Conservation (phyloP, 2,113 vertebrate genomes). For the Scatophagus argus region DNA sequence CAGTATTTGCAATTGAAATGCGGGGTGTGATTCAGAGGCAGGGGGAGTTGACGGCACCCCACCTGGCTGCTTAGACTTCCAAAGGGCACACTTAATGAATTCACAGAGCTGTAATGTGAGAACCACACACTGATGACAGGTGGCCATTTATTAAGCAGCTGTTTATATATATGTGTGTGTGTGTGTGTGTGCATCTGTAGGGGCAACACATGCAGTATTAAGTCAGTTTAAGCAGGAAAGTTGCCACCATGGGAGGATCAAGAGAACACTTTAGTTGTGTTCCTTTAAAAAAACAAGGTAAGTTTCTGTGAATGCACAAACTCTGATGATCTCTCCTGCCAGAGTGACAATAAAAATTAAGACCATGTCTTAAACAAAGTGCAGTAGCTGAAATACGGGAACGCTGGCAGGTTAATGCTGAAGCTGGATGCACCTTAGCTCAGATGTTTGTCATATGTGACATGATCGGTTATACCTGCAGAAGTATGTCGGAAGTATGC, state of each 20-base stretch:
- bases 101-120: conserved; percentile 58
- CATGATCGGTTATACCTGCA: not conserved
- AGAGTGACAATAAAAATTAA: not conserved
- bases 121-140: conserved; percentile 61
- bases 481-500: too few relatives aligned
- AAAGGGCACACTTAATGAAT: conserved; percentile 77
- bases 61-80: conserved; percentile 69
- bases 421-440: too few relatives aligned
- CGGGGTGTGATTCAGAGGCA: conserved; percentile 37
- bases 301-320: not conserved
- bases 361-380: not conserved
- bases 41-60: conserved; percentile 62
- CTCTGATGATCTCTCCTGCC: not conserved
- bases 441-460: not conserved
- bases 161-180: conserved; percentile 1
- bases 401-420: too few relatives aligned
- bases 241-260: not conserved
- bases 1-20: conserved; percentile 76
- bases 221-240: not conserved
- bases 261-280: not conserved
- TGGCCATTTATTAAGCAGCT: conserved; percentile 60
- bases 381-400: too few relatives aligned
- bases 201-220: not conserved
- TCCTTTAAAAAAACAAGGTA: not conserved
- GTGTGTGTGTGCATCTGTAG: not conserved